These are phyloP conservation scores for Labroides dimidiatus DNA, from an alignment of 2,797 vertebrate species.

Conservation along the genomic window DNA sequence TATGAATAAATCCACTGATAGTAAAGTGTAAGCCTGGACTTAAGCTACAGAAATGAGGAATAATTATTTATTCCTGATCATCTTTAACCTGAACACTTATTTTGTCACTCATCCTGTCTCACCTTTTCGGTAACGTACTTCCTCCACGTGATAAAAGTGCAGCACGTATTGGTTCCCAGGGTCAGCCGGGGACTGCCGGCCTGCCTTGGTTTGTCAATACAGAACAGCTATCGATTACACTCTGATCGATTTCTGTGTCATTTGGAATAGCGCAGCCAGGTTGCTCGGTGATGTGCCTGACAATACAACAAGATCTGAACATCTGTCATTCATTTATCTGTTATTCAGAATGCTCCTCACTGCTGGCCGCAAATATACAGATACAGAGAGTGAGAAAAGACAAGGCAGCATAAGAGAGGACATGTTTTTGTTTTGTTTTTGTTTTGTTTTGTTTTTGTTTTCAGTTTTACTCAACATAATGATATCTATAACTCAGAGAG, in stretches of 20 bases:
- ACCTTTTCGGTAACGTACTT: background rate
- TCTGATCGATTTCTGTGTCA: constrained; percentile 65
- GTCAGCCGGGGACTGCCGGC: constrained; percentile 47
- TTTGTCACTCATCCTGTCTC: background rate
- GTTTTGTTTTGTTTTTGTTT: no score
- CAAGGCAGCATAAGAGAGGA: no score
- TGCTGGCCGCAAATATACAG: background rate
- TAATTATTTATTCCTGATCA: background rate
- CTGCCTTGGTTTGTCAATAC: constrained; percentile 57
- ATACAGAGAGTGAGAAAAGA: no score
- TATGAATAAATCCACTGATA: background rate
- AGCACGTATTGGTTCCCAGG: constrained; percentile 16
- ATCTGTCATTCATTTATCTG: constrained; percentile 64
- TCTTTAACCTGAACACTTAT: background rate
- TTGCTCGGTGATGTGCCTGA: constrained; percentile 63
- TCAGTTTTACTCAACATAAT: no score
- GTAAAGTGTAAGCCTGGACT: background rate
- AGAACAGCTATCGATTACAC: constrained; percentile 69
- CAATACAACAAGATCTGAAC: constrained; percentile 50
- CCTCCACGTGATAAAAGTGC: background rate
- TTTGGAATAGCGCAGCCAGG: constrained; percentile 53
- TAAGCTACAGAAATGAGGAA: background rate
- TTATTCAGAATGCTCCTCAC: constrained; percentile 7
- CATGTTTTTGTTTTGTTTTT: no score
- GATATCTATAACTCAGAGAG: no score